phyloP scores from a whole-genome alignment of 2,797 vertebrate species.

The Diglossa cyanea region DNA sequence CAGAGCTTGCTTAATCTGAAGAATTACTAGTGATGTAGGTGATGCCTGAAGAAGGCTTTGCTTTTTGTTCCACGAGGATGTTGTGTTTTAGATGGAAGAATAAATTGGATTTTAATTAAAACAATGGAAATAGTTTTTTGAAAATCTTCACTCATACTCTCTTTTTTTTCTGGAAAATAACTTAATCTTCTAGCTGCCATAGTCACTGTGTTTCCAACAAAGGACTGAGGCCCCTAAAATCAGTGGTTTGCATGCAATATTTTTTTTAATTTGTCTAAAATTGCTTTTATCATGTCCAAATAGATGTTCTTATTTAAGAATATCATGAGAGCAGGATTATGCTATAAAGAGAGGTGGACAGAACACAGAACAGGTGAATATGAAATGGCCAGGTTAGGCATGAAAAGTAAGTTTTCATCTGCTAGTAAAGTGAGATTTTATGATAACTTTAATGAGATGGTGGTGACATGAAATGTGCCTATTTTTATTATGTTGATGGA shows the following conservation, averaged over 20 bases:
- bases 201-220: neutral
- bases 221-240: neutral
- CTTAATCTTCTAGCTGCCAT: neutral
- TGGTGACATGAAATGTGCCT: neutral
- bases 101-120: neutral
- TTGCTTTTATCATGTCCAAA: neutral
- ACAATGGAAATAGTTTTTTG: neutral
- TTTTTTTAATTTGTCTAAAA: neutral
- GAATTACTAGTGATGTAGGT: neutral
- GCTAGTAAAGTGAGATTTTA: neutral
- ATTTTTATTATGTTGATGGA: constrained; percentile 24
- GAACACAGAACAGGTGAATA: neutral
- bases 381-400: neutral
- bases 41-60: neutral
- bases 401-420: neutral
- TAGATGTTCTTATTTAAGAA: neutral
- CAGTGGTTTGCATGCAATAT: rapidly evolving
- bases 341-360: neutral
- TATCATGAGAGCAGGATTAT: too few species aligned
- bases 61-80: neutral
- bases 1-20: neutral
- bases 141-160: neutral
- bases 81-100: neutral
- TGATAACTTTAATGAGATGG: neutral
- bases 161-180: neutral